Base-by-base conservation (phyloP, 1,140 invertebrate species). In the Drosophila biarmipes region DNA sequence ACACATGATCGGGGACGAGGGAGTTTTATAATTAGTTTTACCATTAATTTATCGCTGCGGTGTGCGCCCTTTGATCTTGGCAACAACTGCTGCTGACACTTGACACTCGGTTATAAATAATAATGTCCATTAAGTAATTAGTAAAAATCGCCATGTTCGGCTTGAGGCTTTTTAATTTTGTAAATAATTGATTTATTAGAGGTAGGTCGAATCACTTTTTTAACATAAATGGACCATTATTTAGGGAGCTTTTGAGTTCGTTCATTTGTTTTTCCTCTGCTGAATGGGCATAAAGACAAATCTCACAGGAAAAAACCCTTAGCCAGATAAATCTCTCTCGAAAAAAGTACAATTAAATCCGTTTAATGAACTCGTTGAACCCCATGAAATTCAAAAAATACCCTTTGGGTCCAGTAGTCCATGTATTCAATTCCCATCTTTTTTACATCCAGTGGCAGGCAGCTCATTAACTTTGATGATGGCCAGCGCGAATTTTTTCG, bases 361-460 rank as follows among this genome's bases (percentile, higher is more conserved):
- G 69, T 86, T 81, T 68, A 87, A 86, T 86, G 76, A 87, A 87
- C 81, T 87, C 82, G 81, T 86, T 87, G 82, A 80, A 63, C 63
- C 77, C 73, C 24, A 62, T 52, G 64, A 62, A 73, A 61, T 76
- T 49, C 68, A 78, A 78, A 74, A 74, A 86, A 81, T 62, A 74
- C 67, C 80, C 81, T 77, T 86, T 73, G 62, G 51, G 42, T n/a
- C 48, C 40, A 29, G 11, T 19, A 14, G 21, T 19, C 46, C 46
- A 43, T 42, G 61, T 75, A 58, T 62, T 73, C 66, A 61, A 40
- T 46, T 61, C 19, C 8, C 21, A 21, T 31, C 31, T 67, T 64
- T 56, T 56, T 10, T 55, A 52, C 52, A 46, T 52, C 48, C 31
- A 38, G 43, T 37, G 43, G 46, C 53, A 59, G 68, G 74, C 78